Evolutionary conservation across 2,888 invertebrate genomes (phyloP).

Genomic region (Tinea trinotella): DNA sequence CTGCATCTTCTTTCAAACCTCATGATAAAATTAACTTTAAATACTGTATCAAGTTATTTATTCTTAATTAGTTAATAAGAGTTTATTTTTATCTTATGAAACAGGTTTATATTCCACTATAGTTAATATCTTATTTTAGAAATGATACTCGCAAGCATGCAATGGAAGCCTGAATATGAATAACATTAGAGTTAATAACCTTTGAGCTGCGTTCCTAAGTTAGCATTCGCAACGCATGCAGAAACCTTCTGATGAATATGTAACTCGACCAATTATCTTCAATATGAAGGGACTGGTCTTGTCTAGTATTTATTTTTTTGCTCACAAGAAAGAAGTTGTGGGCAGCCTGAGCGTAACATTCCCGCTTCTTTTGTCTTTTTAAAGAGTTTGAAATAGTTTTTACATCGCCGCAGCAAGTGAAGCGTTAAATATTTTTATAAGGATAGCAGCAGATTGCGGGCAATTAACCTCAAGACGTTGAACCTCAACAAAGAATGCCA

Average conservation of each 20-base stretch:
- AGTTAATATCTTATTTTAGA: conserved; percentile 11
- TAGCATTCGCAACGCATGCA: conserved; percentile 11
- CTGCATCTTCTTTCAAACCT: too few species aligned
- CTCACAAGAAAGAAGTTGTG: neutral
- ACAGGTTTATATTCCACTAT: neutral
- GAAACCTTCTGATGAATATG: conserved; percentile 17
- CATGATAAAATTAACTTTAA: neutral
- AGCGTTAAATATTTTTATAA: neutral
- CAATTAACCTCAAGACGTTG: neutral
- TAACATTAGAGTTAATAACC: conserved; percentile 13
- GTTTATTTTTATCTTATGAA: neutral
- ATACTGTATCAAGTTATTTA: neutral
- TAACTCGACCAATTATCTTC: conserved; percentile 16
- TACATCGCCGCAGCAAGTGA: neutral
- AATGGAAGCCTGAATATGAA: neutral
- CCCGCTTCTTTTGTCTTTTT: neutral
- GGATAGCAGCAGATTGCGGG: neutral
- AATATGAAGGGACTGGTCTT: conserved; percentile 10
- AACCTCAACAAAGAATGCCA: neutral
- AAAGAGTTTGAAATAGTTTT: neutral
- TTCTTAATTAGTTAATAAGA: neutral
- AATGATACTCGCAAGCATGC: neutral
- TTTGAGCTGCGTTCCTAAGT: conserved; percentile 5
- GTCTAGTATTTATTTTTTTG: conserved; percentile 2
- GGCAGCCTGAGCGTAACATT: conserved; percentile 12